Conservation (phyloP, 2,113 vertebrate genomes). For the Corythaeola cristata region DNA sequence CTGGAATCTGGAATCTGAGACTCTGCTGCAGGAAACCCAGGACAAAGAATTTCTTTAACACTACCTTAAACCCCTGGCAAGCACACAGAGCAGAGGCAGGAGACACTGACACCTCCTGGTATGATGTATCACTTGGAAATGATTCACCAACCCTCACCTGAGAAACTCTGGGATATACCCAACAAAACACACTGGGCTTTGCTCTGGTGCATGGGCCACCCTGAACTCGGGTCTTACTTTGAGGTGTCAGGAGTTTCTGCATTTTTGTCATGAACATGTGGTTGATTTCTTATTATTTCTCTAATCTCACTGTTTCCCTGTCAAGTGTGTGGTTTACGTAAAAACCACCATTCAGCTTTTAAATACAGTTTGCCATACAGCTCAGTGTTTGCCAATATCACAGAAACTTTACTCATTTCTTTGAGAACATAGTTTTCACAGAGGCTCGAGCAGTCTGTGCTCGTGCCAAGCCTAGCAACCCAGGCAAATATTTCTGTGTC, state of each 20-base stretch:
- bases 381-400: neutral
- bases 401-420: neutral
- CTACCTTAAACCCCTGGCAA: fast-evolving
- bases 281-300: neutral
- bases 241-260: neutral
- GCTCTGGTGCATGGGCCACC: neutral
- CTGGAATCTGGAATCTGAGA: too few relatives aligned
- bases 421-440: neutral
- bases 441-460: fast-evolving
- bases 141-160: neutral
- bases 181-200: neutral
- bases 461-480: neutral
- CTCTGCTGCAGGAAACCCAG: too few relatives aligned
- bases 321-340: neutral
- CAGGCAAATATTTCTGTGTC: neutral
- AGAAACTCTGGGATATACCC: neutral
- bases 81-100: neutral
- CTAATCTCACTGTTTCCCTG: neutral
- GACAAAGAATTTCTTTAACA: too few relatives aligned
- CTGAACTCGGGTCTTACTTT: neutral
- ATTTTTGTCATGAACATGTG: neutral
- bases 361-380: neutral
- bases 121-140: neutral
- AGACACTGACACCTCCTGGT: constrained; percentile 33
- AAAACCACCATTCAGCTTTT: neutral